phyloP scores from a whole-genome alignment of 92 coral and sea anemone species.

The Porites cylindrica region DNA sequence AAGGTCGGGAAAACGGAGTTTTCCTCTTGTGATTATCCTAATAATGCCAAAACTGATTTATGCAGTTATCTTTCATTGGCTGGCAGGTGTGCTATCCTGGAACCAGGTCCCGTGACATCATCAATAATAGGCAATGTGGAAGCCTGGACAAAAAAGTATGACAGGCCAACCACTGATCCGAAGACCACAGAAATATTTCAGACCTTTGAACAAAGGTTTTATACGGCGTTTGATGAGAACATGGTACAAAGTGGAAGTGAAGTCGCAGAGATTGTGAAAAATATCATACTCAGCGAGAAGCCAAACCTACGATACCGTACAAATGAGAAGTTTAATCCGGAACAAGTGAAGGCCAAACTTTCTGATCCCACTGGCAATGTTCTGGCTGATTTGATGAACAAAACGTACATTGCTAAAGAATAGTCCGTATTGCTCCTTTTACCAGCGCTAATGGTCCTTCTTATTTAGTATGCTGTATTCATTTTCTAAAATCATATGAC shows the following conservation, averaged over 20 bases:
- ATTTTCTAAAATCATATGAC: too few relatives aligned
- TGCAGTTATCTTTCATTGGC: not conserved
- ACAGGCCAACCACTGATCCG: conserved; percentile 14
- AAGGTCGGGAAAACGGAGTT: too few relatives aligned
- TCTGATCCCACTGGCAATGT: conserved; percentile 56
- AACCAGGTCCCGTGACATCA: conserved; percentile 79
- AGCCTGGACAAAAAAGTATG: not conserved
- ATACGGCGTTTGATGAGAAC: not conserved
- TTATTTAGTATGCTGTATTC: too few relatives aligned
- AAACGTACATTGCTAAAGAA: conserved; percentile 14
- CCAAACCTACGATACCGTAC: conserved; percentile 78
- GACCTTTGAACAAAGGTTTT: not conserved
- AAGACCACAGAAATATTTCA: conserved; percentile 3
- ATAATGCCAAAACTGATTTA: too few relatives aligned
- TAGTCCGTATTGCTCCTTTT: not conserved
- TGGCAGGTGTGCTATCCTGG: conserved; percentile 52
- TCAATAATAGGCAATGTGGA: not conserved
- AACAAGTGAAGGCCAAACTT: conserved; percentile 52
- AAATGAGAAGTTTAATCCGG: conserved; percentile 46
- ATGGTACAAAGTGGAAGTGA: not conserved
- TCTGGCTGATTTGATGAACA: conserved; percentile 20
- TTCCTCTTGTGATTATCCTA: too few relatives aligned
- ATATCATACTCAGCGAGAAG: conserved; percentile 66
- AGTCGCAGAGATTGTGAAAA: conserved; percentile 69
- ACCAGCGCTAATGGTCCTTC: too few relatives aligned